Percentiles rank a stretch among this genome's conserved stretches.
These are phyloP conservation scores for Montipora sp. DNA, from an alignment of 64 coral and sea anemone species.

Conservation along the genomic window DNA sequence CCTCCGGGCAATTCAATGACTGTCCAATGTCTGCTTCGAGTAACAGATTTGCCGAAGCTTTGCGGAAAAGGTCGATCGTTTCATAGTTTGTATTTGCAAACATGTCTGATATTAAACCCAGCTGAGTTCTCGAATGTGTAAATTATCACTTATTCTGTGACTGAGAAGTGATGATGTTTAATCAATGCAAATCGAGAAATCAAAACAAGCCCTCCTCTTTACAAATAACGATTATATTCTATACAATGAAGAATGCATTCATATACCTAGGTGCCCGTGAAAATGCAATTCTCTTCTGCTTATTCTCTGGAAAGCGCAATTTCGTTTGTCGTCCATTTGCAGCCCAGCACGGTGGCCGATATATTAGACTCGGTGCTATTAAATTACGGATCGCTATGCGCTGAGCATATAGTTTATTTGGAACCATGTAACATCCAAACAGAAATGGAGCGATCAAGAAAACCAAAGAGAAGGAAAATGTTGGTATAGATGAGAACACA, in stretches of 20 bases:
- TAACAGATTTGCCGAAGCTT: not conserved
- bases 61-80: not conserved
- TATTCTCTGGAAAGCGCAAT: not conserved
- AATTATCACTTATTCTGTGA: constrained; percentile 22
- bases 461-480: not conserved
- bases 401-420: not conserved
- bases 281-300: not conserved
- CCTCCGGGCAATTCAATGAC: not conserved
- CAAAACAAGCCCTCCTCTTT: constrained; percentile 28
- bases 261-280: not conserved
- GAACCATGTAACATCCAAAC: not conserved
- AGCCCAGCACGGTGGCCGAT: not conserved
- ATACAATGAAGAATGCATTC: not conserved
- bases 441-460: not conserved
- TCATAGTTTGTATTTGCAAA: constrained; percentile 15
- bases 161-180: constrained; percentile 6
- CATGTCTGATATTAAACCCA: not conserved
- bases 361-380: not conserved
- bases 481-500: not conserved
- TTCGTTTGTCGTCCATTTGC: not conserved
- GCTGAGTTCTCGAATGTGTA: not conserved
- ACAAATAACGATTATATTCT: constrained; percentile 3
- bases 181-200: constrained; percentile 24
- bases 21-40: constrained; percentile 5
- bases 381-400: not conserved